phyloP scores from a whole-genome alignment of 2,113 vertebrate genomes.

The Phalacrocorax carbo region DNA sequence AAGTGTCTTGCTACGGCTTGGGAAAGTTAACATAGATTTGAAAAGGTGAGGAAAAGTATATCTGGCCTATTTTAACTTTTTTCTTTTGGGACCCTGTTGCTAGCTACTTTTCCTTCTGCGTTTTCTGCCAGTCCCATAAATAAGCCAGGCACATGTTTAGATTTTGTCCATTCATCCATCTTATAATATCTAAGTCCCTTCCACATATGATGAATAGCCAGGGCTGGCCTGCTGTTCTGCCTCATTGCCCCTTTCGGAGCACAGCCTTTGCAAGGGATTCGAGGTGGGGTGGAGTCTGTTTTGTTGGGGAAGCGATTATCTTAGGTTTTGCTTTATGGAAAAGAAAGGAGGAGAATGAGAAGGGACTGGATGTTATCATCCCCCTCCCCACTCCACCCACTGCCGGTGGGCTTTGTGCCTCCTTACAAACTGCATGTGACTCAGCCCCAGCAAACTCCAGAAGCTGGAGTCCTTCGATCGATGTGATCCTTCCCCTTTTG shows the following conservation, averaged over 20 bases:
- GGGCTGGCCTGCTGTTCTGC: neutral
- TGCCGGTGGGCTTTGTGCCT: neutral
- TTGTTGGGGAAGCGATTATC: neutral
- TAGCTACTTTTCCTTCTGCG: neutral
- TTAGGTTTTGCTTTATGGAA: neutral
- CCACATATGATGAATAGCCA: neutral
- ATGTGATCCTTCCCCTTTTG: neutral
- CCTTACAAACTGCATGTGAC: neutral
- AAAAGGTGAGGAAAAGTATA: neutral
- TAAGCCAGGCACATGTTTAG: neutral
- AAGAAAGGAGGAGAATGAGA: neutral
- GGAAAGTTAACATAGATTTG: neutral
- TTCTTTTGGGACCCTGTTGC: neutral
- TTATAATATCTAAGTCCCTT: neutral
- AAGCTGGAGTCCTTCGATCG: neutral
- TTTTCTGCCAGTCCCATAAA: neutral
- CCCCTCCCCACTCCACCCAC: neutral
- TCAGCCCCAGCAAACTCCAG: slow-evolving; percentile 8
- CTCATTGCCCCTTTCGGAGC: neutral
- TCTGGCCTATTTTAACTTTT: neutral
- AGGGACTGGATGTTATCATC: neutral
- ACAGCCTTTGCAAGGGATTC: neutral
- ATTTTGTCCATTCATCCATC: neutral
- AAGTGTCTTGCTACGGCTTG: neutral
- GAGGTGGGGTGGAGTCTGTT: neutral